Percentiles rank a stretch among this genome's conserved stretches.
Conservation (phyloP, 2,113 vertebrate genomes). For the Cyprinodon brontotheroides region DNA sequence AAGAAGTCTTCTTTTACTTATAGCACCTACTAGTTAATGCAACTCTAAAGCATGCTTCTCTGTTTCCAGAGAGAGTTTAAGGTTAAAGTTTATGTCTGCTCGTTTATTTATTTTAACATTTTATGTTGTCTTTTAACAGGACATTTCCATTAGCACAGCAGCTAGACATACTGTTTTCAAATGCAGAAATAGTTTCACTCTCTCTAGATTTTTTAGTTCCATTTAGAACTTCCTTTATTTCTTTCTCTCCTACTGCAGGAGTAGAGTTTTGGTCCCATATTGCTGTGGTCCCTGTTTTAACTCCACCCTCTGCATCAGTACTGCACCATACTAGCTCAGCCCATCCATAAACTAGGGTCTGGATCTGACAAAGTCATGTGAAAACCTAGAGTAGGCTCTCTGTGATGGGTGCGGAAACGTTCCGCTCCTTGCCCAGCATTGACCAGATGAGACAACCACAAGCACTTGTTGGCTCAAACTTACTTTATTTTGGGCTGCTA, state of each 20-base stretch:
- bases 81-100: background rate
- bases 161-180: constrained; percentile 12
- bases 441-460: constrained; percentile 77
- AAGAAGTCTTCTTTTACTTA: background rate
- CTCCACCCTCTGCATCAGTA: constrained; percentile 39
- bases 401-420: constrained; percentile 50
- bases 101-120: background rate
- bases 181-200: constrained; percentile 22
- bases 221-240: constrained; percentile 29
- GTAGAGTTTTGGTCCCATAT: constrained; percentile 45
- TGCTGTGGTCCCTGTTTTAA: constrained; percentile 45
- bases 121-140: constrained; percentile 26
- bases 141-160: constrained; percentile 21
- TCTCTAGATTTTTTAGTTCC: constrained; percentile 17
- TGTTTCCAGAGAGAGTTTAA: background rate
- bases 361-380: constrained; percentile 52
- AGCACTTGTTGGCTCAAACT: constrained; percentile 64
- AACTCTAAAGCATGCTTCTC: too few species aligned
- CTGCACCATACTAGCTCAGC: constrained; percentile 27
- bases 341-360: constrained; percentile 28
- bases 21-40: background rate
- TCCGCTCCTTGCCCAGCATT: constrained; percentile 55
- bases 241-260: constrained; percentile 35
- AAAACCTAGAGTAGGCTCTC: constrained; percentile 37
- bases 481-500: constrained; percentile 49